Evolutionary conservation across 2,888 invertebrate genomes (phyloP).

Genomic region (Pantelozetes paolii): DNA sequence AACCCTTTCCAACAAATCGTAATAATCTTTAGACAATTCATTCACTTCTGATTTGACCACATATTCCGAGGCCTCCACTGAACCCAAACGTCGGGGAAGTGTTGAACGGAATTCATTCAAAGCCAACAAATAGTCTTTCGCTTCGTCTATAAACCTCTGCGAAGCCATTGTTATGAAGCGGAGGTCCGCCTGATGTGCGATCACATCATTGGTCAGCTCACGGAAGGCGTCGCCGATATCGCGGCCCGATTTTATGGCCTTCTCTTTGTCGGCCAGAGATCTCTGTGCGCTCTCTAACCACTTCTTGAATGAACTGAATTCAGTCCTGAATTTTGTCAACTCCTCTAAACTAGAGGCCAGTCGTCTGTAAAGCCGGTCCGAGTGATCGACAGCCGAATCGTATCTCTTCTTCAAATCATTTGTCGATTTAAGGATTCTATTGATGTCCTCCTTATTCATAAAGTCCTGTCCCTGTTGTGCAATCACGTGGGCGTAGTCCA

Average conservation of each 20-base stretch:
- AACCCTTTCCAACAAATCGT: slow-evolving; percentile 74
- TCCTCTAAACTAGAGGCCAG: slow-evolving; percentile 70
- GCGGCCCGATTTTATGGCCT: slow-evolving; percentile 59
- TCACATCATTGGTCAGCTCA: slow-evolving; percentile 82
- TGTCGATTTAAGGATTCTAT: slow-evolving; percentile 78
- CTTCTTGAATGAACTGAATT: slow-evolving; percentile 71
- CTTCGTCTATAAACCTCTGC: slow-evolving; percentile 91
- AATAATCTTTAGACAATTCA: slow-evolving; percentile 62
- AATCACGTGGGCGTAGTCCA: slow-evolving; percentile 83
- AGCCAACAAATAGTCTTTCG: slow-evolving; percentile 78
- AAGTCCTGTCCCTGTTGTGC: slow-evolving; percentile 84
- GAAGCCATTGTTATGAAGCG: slow-evolving; percentile 93
- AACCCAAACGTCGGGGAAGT: slow-evolving; percentile 67
- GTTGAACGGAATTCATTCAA: slow-evolving; percentile 82
- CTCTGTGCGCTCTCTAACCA: slow-evolving; percentile 80
- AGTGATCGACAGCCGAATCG: slow-evolving; percentile 73
- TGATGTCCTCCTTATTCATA: slow-evolving; percentile 84
- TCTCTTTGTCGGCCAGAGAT: slow-evolving; percentile 76
- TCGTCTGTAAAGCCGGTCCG: slow-evolving; percentile 70
- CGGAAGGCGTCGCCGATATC: slow-evolving; percentile 41
- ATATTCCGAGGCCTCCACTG: slow-evolving; percentile 70
- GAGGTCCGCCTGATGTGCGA: slow-evolving; percentile 90
- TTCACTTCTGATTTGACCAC: slow-evolving; percentile 73
- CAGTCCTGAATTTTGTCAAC: slow-evolving; percentile 55
- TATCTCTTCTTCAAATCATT: slow-evolving; percentile 75